Percentiles rank a stretch among this genome's conserved stretches.
Conservation (phyloP, 2,888 invertebrate genomes). For the Acronicta aceris region DNA sequence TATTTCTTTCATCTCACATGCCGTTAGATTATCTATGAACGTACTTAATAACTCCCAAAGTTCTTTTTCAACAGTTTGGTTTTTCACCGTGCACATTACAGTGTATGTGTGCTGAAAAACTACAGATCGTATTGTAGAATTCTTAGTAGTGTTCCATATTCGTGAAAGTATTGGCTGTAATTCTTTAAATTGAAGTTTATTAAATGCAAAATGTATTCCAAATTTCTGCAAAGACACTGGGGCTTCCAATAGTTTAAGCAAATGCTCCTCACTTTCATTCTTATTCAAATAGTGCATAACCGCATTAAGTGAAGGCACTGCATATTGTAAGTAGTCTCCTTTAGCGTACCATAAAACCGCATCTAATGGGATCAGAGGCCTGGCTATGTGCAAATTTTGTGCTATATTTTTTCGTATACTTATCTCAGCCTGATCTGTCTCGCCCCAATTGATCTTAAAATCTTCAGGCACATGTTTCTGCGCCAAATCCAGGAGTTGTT, state of each 20-base stretch:
- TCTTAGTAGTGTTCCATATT: constrained; percentile 68
- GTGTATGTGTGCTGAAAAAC: constrained; percentile 64
- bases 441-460: constrained; percentile 71
- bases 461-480: constrained; percentile 67
- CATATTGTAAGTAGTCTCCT: constrained; percentile 77
- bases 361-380: constrained; percentile 69
- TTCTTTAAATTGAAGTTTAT: constrained; percentile 63
- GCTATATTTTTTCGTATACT: constrained; percentile 73
- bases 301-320: constrained; percentile 72
- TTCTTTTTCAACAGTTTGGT: constrained; percentile 48
- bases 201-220: constrained; percentile 65
- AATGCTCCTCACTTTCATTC: constrained; percentile 54
- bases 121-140: constrained; percentile 64
- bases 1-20: constrained; percentile 66
- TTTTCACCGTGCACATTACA: constrained; percentile 62
- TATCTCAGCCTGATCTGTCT: constrained; percentile 63
- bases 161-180: constrained; percentile 60
- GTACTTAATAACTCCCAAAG: constrained; percentile 64
- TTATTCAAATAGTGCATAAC: constrained; percentile 68
- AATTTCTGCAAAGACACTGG: constrained; percentile 73
- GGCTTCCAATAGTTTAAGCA: constrained; percentile 65
- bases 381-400: constrained; percentile 70
- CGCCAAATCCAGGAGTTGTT: constrained; percentile 62
- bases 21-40: constrained; percentile 68
- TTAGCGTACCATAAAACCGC: constrained; percentile 71